Conservation (phyloP, 2,113 vertebrate species). For the Tetrao urogallus region DNA sequence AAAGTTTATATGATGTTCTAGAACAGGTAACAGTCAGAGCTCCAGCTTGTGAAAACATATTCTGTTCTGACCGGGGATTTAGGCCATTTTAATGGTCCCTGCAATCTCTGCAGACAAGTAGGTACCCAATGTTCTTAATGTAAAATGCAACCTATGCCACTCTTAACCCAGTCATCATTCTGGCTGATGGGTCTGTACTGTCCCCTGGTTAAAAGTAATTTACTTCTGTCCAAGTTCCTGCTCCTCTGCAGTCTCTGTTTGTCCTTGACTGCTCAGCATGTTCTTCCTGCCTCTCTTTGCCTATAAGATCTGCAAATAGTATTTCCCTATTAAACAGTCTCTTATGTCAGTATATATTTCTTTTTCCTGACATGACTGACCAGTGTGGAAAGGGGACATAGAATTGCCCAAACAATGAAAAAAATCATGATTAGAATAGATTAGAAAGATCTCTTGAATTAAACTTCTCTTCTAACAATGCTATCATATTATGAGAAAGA, state of each 20-base stretch:
- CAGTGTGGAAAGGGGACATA: neutral
- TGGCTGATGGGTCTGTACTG: neutral
- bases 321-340: neutral
- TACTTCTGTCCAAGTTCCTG: neutral
- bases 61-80: neutral
- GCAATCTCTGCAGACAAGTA: neutral
- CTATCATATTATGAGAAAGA: neutral
- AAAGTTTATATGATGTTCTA: neutral
- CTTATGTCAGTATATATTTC: neutral
- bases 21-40: neutral
- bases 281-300: neutral
- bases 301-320: neutral
- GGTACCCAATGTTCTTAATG: neutral
- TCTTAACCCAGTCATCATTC: neutral
- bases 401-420: neutral
- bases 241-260: neutral
- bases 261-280: rapidly evolving
- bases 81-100: neutral
- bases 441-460: neutral
- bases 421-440: neutral
- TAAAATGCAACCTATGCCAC: neutral
- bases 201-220: neutral
- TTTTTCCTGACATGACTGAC: neutral
- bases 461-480: neutral
- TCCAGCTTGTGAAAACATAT: neutral